Conservation (phyloP, 2,797 vertebrate species). For the Notamacropus eugenii region DNA sequence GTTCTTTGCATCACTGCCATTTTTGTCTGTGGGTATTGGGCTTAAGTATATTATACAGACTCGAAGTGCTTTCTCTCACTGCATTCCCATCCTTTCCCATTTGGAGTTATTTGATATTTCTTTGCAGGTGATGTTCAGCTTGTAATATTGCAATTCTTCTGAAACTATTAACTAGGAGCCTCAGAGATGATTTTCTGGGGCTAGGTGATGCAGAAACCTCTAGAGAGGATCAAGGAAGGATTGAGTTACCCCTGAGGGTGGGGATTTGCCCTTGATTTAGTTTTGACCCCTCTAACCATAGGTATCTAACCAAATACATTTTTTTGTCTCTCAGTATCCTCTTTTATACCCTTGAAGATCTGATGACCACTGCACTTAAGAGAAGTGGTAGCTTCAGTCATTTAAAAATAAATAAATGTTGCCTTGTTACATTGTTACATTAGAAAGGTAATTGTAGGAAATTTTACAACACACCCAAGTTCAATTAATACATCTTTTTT, state of each 20-base stretch:
- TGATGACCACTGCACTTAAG: conserved; percentile 68
- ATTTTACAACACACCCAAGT: conserved; percentile 52
- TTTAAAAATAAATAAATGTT: conserved; percentile 62
- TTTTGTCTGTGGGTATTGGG: conserved; percentile 42
- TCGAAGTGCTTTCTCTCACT: not conserved
- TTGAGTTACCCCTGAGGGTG: conserved; percentile 92
- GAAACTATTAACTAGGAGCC: conserved; percentile 56
- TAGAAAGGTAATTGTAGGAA: conserved; percentile 28
- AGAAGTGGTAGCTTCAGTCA: conserved; percentile 60
- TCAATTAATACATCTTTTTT: conserved; percentile 56
- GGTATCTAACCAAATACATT: conserved; percentile 82
- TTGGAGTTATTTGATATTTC: conserved; percentile 63
- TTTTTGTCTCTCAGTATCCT: conserved; percentile 64
- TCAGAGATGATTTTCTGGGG: conserved; percentile 69
- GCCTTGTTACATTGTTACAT: conserved; percentile 61
- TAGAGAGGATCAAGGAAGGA: conserved; percentile 81
- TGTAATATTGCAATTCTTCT: conserved; percentile 63
- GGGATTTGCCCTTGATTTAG: conserved; percentile 92
- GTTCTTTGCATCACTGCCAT: not conserved
- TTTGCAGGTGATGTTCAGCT: conserved; percentile 52
- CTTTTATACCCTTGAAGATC: conserved; percentile 71
- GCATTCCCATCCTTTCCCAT: not conserved
- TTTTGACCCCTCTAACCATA: conserved; percentile 77
- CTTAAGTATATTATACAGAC: conserved; percentile 10
- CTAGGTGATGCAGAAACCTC: conserved; percentile 60